Evolutionary conservation across 2,113 vertebrate species (phyloP).

Genomic region (Sylvietta virens): DNA sequence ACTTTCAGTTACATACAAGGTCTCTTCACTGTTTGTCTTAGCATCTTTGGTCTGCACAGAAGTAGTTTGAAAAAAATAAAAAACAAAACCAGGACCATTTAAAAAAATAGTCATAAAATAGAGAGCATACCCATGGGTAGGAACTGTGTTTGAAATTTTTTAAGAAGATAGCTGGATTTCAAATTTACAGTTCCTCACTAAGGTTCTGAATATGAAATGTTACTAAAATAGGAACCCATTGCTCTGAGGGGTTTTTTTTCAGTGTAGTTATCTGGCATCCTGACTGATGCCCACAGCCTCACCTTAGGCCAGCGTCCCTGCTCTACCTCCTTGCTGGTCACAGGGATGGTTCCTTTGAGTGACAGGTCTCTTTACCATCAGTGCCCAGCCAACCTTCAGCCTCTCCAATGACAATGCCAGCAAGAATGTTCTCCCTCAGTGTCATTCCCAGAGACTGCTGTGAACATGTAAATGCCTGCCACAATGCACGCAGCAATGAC

Average conservation of each 20-base stretch:
- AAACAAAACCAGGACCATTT: background rate
- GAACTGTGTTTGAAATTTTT: background rate
- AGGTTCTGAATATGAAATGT: background rate
- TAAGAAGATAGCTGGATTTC: background rate
- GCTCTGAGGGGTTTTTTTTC: background rate
- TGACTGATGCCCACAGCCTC: background rate
- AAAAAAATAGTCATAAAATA: background rate
- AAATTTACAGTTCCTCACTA: background rate
- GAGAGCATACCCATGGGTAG: background rate
- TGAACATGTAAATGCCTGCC: background rate
- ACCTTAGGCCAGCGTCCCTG: background rate
- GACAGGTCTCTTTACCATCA: background rate
- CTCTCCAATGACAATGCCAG: background rate
- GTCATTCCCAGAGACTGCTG: background rate
- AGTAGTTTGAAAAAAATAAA: background rate
- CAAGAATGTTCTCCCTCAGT: background rate
- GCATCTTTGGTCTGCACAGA: background rate
- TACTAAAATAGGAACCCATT: background rate
- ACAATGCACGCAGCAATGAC: background rate
- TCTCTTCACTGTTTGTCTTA: background rate
- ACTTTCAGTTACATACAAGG: background rate
- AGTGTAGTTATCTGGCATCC: background rate
- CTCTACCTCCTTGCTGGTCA: background rate
- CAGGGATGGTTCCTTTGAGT: background rate
- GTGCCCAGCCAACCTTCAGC: background rate